phyloP scores from a whole-genome alignment of 2,113 vertebrate species.

The Eulemur macaco region DNA sequence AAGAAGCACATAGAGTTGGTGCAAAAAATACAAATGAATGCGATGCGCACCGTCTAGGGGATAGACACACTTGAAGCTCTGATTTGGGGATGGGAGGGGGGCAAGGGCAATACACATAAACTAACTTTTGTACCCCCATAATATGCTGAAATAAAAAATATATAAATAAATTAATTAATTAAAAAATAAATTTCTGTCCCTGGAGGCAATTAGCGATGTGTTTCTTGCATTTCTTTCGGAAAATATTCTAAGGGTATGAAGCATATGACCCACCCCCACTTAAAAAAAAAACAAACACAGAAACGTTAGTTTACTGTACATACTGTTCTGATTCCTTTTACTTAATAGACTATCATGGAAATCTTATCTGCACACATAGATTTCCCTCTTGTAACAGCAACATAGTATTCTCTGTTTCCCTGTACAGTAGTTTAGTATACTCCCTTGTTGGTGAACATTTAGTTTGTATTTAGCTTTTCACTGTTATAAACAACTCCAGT shows the following conservation, averaged over 20 bases:
- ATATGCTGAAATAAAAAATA: too few relatives aligned
- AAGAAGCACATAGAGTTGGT: background rate
- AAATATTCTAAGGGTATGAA: background rate
- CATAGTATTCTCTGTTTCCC: background rate
- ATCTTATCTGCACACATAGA: background rate
- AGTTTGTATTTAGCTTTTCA: background rate
- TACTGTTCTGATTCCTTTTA: background rate
- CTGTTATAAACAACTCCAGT: background rate
- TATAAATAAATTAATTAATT: too few relatives aligned
- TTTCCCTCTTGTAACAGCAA: background rate
- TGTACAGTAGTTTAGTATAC: background rate
- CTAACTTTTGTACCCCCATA: too few relatives aligned
- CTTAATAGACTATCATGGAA: background rate
- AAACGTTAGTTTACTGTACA: background rate
- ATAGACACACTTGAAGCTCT: too few relatives aligned
- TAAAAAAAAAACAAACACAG: background rate
- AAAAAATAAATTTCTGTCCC: background rate
- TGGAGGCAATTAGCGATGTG: background rate
- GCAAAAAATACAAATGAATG: background rate
- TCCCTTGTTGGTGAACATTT: background rate
- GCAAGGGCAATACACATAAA: too few relatives aligned
- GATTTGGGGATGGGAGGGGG: too few relatives aligned
- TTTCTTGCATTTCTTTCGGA: background rate
- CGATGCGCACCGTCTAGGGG: too few relatives aligned
- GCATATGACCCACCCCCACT: background rate